Percentiles rank a stretch among this genome's conserved stretches.
Conservation (phyloP, 2,888 invertebrate species). For the Drymonia ruficornis region DNA sequence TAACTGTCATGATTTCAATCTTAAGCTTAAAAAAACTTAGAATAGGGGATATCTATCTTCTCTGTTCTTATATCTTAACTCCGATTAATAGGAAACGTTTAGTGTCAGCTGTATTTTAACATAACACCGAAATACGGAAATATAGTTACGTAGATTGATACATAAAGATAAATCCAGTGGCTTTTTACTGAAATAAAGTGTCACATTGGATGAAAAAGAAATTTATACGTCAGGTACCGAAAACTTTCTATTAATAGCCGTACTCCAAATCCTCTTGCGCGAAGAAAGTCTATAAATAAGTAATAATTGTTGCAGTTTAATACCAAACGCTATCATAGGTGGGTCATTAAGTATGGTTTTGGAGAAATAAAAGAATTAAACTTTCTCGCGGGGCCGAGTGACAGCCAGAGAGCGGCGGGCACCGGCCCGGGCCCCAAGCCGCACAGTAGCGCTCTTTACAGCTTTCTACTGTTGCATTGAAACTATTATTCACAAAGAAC, state of each 20-base stretch:
- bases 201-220: background rate
- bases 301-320: background rate
- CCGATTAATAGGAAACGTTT: too few relatives aligned
- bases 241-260: background rate
- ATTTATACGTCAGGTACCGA: background rate
- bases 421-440: background rate
- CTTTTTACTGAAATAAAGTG: too few relatives aligned
- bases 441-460: slow-evolving; percentile 3
- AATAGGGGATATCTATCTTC: too few relatives aligned
- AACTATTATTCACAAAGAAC: background rate
- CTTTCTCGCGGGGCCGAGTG: slow-evolving; percentile 1
- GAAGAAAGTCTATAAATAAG: background rate
- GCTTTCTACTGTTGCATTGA: slow-evolving; percentile 5
- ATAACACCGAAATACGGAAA: too few relatives aligned
- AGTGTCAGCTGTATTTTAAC: too few relatives aligned
- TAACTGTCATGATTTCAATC: too few relatives aligned
- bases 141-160: too few relatives aligned
- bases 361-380: slow-evolving; percentile 39
- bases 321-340: slow-evolving; percentile 15
- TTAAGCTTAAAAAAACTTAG: too few relatives aligned
- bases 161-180: too few relatives aligned
- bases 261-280: background rate
- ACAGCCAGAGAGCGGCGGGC: background rate
- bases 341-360: slow-evolving; percentile 49
- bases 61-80: too few relatives aligned